Base-by-base conservation (phyloP, 2,797 vertebrate genomes). In the Sparidentex hasta region DNA sequence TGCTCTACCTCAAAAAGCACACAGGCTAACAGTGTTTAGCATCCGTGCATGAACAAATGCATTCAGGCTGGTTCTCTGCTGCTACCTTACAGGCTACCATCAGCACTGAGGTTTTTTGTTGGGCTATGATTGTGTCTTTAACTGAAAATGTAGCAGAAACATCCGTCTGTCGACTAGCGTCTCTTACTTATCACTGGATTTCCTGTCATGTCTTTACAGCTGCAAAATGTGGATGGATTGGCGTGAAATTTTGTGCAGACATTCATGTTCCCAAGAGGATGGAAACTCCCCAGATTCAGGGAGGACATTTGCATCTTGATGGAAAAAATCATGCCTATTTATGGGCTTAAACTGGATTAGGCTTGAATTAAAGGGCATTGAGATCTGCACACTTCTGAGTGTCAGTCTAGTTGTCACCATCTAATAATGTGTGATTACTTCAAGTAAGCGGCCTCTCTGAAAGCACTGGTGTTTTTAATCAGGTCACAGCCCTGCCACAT, bases 401-500 rank as follows among this genome's bases (percentile, higher is more conserved):
- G 33, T 33, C 33, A 33, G 8, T 33, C 33, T 8, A 33, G 33
- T 33, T 46, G 29, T 57, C 1, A 65, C 9, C 25, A 27, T 78
- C 11, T 54, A 25, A 70, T 58, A 75, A 50, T 50, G 6, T 56
- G 27, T 27, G 50, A 44, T 51, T n/a, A 1, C 3, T 48, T 51
- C 5, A 23, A 73, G 25, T 62, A 21, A 65, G 51, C 6, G 17
- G 44, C 38, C 17, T 78, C 25, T 64, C 23, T 74, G n/a, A 74
- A 69, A 44, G 3, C 41, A 50, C 3, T 61, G 21, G 44, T 68
- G 25, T 50, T 77, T 82, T 76, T 46, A 83, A 74, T 81, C 65
- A 66, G 68, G 64, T 70, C 74, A 76, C 9, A 59, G 63, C 51
- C 29, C 9, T 70, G 68, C 54, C 68, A 71, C 70, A 77, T 88